Percentiles rank a stretch among this genome's conserved stretches.
These are phyloP conservation scores for Trissoscelio sp. DNA, from an alignment of 2,888 invertebrate species.

Conservation along the genomic window DNA sequence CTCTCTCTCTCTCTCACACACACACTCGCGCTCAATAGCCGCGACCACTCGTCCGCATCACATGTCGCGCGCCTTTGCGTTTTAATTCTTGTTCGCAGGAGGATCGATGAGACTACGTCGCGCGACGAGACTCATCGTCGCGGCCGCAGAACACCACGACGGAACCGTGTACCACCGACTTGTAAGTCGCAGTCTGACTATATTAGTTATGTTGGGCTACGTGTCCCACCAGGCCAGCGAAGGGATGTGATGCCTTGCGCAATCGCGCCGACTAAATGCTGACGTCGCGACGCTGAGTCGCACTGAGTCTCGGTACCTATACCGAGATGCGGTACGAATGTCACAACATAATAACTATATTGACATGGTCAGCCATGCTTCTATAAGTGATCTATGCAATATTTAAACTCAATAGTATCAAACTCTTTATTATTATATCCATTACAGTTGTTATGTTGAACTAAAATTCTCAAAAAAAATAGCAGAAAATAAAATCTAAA, in stretches of 20 bases:
- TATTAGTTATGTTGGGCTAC: conserved; percentile 16
- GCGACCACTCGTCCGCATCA: conserved; percentile 51
- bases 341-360: no score
- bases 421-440: no score
- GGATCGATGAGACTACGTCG: conserved; percentile 59
- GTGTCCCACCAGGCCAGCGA: conserved; percentile 36
- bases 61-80: conserved; percentile 51
- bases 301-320: conserved; percentile 44
- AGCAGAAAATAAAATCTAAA: no score
- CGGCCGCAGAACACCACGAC: conserved; percentile 59
- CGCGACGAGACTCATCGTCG: conserved; percentile 53
- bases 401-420: no score
- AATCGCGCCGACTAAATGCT: conserved; percentile 25
- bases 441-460: no score
- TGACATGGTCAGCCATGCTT: no score
- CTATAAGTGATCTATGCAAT: no score
- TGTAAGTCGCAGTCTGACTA: conserved; percentile 50
- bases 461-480: no score
- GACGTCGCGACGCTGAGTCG: conserved; percentile 41
- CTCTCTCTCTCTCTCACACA: conserved; percentile 31
- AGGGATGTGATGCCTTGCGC: conserved; percentile 46
- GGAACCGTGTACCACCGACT: conserved; percentile 55
- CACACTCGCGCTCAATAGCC: conserved; percentile 49
- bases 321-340: conserved; percentile 15
- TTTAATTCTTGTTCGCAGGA: conserved; percentile 35